Base-by-base conservation (phyloP, 2,113 vertebrate species). In the Origma solitaria region DNA sequence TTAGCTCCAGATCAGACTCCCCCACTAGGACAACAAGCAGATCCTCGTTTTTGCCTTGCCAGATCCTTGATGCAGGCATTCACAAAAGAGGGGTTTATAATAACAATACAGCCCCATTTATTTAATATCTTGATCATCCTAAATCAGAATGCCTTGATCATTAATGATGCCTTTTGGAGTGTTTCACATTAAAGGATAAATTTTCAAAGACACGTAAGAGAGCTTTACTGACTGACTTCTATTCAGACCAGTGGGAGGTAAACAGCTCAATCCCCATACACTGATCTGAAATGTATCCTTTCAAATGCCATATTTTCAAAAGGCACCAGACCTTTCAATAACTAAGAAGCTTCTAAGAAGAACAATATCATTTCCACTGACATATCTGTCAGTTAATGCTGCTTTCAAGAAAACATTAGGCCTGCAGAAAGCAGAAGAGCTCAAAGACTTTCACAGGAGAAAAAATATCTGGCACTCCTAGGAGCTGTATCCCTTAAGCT, bases 41-140 rank as follows among this genome's bases (percentile, higher is more conserved):
- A 38, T 88, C 77, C 27, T 83, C 70, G 72, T 88, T 53, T 87
- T 75, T 91, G 60, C 62, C 70, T 92, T 50, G 86, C 51, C 50
- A 97, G 23, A 94, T 61, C 68, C 78, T 81, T 73, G 19, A 92
- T 68, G 44, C 40, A 87, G 17, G 35, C 38, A 73, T 68, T 90
- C 51, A 94, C 31, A 62, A 89, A 92, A 91, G 51, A 50, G 4
- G 2, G 6, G n/a, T 84, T 89, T 91, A 44, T 81, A 73, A 44
- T 75, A 94, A 90, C 31, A 95, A 75, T 82, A 82, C 16, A 82
- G 11, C 14, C 33, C 62, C 12, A 77, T 79, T 92, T 94, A 37
- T 77, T 71, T 77, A 93, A 47, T 91, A 83, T 82, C 60, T 94
- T 84, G 77, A 96, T 86, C 82, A 90, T 82, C n/a, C 87, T 90